These are phyloP conservation scores for Pristionchus maxplancki DNA, from an alignment of 2,888 invertebrate genomes.

Conservation along the genomic window DNA sequence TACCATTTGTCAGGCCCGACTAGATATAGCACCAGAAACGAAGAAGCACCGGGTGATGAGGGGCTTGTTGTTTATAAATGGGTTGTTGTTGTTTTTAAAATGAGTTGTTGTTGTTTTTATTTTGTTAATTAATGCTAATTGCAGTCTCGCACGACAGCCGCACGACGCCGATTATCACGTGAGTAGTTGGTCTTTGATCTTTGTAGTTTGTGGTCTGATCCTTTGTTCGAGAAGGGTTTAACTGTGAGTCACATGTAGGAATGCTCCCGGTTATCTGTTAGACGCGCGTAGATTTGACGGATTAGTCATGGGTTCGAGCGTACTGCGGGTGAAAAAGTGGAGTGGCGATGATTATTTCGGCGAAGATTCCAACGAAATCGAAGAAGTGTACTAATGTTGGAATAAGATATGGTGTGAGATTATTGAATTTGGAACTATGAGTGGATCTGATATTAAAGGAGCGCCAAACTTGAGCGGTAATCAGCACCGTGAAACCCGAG, in stretches of 20 bases:
- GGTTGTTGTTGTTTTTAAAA: background rate
- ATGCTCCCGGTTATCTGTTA: background rate
- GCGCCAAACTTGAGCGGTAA: background rate
- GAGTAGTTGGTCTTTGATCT: constrained; percentile 26
- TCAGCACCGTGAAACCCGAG: background rate
- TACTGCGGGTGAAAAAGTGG: too few species aligned
- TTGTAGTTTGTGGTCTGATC: background rate
- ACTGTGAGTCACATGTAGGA: background rate
- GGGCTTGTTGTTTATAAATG: background rate
- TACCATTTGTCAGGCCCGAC: background rate
- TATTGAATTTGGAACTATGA: too few species aligned
- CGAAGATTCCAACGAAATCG: too few species aligned
- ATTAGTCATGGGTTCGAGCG: background rate
- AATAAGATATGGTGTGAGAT: too few species aligned
- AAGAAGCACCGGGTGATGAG: background rate
- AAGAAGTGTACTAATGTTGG: too few species aligned
- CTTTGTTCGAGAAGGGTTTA: background rate
- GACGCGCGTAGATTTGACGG: background rate
- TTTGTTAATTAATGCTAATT: background rate
- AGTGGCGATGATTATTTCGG: too few species aligned
- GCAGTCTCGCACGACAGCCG: constrained; percentile 24
- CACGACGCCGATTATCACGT: constrained; percentile 31
- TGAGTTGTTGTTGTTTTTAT: background rate
- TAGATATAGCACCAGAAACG: background rate
- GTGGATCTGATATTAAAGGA: too few species aligned